Conservation (phyloP, 2,113 vertebrate genomes). For the Ariopsis seemanni region DNA sequence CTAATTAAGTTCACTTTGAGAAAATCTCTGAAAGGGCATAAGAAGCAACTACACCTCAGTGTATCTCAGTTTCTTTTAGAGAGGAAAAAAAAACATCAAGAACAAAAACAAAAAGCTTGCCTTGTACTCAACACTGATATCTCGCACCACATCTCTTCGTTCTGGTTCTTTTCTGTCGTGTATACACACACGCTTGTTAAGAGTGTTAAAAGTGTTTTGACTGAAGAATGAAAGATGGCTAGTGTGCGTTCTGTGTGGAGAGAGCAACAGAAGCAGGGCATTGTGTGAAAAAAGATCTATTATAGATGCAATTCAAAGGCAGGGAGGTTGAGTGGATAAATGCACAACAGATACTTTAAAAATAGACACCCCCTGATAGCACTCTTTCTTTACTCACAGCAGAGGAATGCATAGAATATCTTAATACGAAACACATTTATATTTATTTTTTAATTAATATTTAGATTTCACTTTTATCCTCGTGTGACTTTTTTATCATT, state of each 20-base stretch:
- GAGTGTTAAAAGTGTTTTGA: slow-evolving; percentile 64
- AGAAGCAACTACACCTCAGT: neutral
- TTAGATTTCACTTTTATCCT: neutral
- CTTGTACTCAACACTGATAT: slow-evolving; percentile 42
- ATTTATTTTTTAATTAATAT: neutral
- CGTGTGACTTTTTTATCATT: neutral
- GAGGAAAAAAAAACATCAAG: slow-evolving; percentile 36
- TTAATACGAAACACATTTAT: neutral
- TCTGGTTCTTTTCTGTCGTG: slow-evolving; percentile 59
- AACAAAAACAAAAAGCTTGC: slow-evolving; percentile 58
- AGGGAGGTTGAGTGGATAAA: slow-evolving; percentile 2
- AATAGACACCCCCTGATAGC: slow-evolving; percentile 49
- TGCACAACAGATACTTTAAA: slow-evolving; percentile 37
- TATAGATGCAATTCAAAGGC: slow-evolving; percentile 54
- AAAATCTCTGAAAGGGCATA: neutral
- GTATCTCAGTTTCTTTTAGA: slow-evolving; percentile 66
- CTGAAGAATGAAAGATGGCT: slow-evolving; percentile 46
- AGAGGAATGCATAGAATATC: neutral
- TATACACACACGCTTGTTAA: slow-evolving; percentile 69
- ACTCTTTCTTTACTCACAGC: slow-evolving; percentile 9
- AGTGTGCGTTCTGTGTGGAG: slow-evolving; percentile 54
- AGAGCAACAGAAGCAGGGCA: slow-evolving; percentile 49
- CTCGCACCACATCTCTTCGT: slow-evolving; percentile 61
- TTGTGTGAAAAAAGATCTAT: slow-evolving; percentile 56
- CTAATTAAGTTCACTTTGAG: neutral